Base-by-base conservation (phyloP, 2,113 vertebrate genomes). In the Chinchilla lanigera region DNA sequence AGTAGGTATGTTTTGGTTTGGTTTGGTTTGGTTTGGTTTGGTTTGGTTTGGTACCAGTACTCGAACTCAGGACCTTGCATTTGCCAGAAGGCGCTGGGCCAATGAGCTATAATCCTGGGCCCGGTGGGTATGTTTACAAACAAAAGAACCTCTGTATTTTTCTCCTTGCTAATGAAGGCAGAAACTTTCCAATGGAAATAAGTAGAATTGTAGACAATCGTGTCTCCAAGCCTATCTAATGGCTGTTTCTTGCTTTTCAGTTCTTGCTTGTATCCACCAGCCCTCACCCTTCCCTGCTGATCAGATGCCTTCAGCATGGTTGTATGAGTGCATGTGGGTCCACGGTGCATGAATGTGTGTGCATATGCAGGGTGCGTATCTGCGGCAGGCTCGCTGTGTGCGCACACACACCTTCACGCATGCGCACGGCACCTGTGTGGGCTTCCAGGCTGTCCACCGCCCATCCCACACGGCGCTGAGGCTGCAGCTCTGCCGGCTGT, bases 161-260 rank as follows among this genome's bases (percentile, higher is more conserved):
- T 50, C n/a, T 60, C 50, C 38, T 83, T 92, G 24, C 22, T 80
- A 69, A 83, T 56, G 63, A 73, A 93, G 44, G 30, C 41, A 89
- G 41, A 77, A 92, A 50, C 38, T 50, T 92, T 92, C 52, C 33
- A 69, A 69, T 71, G 50, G 83, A 94, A 95, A 38, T 30, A 85
- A 63, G 77, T 52, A 94, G 86, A 87, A 65, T 61, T 78, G 24
- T 58, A 77, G 75, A 86, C 58, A 56, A 82, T 94, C 67, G 56
- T 24, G 26, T 89, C 58, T 41, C 47, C 67, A 52, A 77, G 44
- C 8, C 44, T 65, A n/a, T 26, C 65, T 13, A 54, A 13, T 67
- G 78, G 20, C 83, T 81, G 6, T 80, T 91, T 75, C 92, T 92
- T 58, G 60, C 85, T 86, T 94, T 78, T 38, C 65, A 12, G 41